These are phyloP conservation scores for Campylomormyrus tamandua DNA, from an alignment of 2,113 vertebrate species.

Conservation along the genomic window DNA sequence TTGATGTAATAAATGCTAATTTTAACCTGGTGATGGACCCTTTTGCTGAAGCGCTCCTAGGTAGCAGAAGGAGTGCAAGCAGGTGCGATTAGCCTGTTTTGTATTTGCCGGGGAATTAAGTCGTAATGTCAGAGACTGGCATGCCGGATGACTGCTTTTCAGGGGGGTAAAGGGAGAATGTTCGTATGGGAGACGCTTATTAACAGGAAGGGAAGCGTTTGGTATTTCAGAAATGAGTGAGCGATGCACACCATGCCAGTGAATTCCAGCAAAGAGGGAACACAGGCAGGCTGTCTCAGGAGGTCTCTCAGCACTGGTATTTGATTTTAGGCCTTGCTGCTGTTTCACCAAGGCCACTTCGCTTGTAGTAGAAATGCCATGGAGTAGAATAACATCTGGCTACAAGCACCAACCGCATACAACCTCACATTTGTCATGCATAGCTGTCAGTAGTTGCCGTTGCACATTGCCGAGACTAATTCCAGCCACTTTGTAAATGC, in stretches of 20 bases:
- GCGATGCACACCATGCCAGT: background rate
- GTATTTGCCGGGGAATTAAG: constrained; percentile 51
- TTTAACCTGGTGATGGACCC: constrained; percentile 33
- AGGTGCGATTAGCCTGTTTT: constrained; percentile 37
- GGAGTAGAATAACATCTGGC: background rate
- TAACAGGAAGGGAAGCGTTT: constrained; percentile 41
- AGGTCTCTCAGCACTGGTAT: background rate
- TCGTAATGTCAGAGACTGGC: constrained; percentile 44
- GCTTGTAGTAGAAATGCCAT: background rate
- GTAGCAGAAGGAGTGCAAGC: constrained; percentile 31
- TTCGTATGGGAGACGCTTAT: constrained; percentile 21
- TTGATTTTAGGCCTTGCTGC: background rate
- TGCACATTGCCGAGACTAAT: background rate
- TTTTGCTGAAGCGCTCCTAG: constrained; percentile 30
- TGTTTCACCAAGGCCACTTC: background rate
- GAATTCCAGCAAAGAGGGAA: constrained; percentile 5
- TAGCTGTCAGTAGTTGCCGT: background rate
- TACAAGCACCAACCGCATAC: background rate
- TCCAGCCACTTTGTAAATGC: background rate
- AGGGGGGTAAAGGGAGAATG: constrained; percentile 3
- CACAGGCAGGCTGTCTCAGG: background rate
- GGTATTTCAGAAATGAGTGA: constrained; percentile 23
- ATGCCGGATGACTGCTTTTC: constrained; percentile 29
- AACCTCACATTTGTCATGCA: background rate
- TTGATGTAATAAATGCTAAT: constrained; percentile 18